Percentiles rank a stretch among this genome's conserved stretches.
Conservation (phyloP, 2,888 invertebrate species). For the Toxonevra muliebris region DNA sequence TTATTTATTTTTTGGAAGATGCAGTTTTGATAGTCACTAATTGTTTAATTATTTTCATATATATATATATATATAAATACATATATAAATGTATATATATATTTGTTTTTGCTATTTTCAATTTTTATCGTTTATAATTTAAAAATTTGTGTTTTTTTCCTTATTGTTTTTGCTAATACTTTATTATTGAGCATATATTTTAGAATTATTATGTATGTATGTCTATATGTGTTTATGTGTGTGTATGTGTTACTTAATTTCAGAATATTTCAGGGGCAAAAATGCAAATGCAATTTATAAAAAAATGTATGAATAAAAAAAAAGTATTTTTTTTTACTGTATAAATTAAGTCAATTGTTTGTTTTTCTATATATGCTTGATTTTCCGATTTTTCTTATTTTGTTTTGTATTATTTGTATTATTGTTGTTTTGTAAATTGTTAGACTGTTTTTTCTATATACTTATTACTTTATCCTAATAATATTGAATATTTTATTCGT, state of each 20-base stretch:
- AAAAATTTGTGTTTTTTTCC: constrained; percentile 33
- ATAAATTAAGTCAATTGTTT: not conserved
- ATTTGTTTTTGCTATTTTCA: constrained; percentile 22
- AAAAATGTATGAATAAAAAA: too few species aligned
- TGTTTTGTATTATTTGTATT: constrained; percentile 24
- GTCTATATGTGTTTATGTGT: not conserved
- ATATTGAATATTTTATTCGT: constrained; percentile 54
- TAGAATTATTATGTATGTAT: not conserved
- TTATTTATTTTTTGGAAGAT: constrained; percentile 60
- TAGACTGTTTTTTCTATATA: too few species aligned
- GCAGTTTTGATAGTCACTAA: constrained; percentile 66
- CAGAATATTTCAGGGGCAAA: too few species aligned
- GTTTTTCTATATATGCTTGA: constrained; percentile 4
- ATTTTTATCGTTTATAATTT: not conserved
- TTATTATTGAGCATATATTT: not conserved
- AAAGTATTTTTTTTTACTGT: not conserved
- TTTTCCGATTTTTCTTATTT: not conserved
- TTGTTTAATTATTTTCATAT: constrained; percentile 51
- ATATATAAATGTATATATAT: constrained; percentile 23
- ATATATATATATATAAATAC: too few species aligned
- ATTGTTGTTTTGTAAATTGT: constrained; percentile 10
- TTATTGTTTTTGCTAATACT: not conserved
- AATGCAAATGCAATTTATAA: too few species aligned
- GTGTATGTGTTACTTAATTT: not conserved
- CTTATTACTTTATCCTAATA: constrained; percentile 27